Conservation (phyloP, 2,888 invertebrate species). For the Caenorhabditis zanzibari region DNA sequence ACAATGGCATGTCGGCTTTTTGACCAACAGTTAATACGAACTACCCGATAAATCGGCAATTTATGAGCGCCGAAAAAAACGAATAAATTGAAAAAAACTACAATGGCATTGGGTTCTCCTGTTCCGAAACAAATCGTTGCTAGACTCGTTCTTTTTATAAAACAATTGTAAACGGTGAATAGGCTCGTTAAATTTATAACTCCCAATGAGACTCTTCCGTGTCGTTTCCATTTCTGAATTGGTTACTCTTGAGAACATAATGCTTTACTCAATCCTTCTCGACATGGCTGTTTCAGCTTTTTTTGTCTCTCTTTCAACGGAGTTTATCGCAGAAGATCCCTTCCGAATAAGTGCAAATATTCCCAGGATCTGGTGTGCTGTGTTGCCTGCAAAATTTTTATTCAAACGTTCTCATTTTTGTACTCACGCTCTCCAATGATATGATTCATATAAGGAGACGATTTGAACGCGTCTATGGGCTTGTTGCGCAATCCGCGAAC, state of each 20-base stretch:
- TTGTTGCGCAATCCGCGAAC: conserved; percentile 43
- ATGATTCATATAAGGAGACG: background rate
- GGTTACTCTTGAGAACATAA: conserved; percentile 17
- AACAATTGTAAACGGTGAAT: no score
- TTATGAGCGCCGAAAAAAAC: conserved; percentile 37
- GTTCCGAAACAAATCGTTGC: background rate
- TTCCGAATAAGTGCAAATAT: background rate
- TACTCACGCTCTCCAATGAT: background rate
- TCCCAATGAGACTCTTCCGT: background rate
- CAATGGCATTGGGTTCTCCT: background rate
- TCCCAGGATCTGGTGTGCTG: background rate
- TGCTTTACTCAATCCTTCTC: conserved; percentile 38
- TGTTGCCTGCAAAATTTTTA: background rate
- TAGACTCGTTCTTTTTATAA: background rate
- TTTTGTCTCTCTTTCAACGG: conserved; percentile 18
- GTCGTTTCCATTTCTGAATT: background rate
- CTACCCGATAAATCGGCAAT: conserved; percentile 22
- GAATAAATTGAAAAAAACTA: background rate
- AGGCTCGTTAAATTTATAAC: background rate
- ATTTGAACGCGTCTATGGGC: conserved; percentile 30
- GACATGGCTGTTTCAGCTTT: conserved; percentile 4
- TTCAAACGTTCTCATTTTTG: background rate
- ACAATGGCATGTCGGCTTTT: conserved; percentile 38
- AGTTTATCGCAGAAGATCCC: background rate
- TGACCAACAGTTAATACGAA: conserved; percentile 9